These are phyloP conservation scores for Anguilla rostrata DNA, from an alignment of 2,113 vertebrate species.

Conservation along the genomic window DNA sequence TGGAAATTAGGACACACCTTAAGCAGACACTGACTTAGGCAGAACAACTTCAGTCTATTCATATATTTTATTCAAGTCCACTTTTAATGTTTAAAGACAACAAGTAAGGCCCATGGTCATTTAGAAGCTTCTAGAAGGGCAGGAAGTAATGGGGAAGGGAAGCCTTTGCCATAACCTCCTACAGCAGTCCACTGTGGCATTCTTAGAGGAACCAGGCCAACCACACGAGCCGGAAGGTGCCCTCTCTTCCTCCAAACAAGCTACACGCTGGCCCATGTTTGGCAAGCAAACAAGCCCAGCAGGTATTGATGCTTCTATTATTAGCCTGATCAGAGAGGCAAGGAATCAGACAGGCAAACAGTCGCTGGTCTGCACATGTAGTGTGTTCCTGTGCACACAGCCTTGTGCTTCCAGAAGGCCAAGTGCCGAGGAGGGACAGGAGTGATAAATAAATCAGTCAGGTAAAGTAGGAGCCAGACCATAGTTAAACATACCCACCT, in stretches of 20 bases:
- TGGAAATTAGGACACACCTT: neutral
- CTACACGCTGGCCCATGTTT: slow-evolving; percentile 35
- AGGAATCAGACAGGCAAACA: slow-evolving; percentile 24
- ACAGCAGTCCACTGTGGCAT: neutral
- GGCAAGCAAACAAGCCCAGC: slow-evolving; percentile 46
- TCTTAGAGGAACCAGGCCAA: neutral
- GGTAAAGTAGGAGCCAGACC: no score
- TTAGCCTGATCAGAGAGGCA: slow-evolving; percentile 55
- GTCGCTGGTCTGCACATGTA: neutral
- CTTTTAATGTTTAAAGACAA: neutral
- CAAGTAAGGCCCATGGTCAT: neutral
- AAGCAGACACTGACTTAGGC: neutral
- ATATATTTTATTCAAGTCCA: neutral
- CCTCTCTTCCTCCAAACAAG: slow-evolving; percentile 15
- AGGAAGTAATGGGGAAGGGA: neutral
- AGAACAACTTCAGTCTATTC: neutral
- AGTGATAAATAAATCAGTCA: no score
- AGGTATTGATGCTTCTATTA: slow-evolving; percentile 68
- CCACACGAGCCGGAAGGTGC: slow-evolving; percentile 48
- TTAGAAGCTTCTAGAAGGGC: neutral
- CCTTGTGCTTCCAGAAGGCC: no score
- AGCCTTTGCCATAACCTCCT: neutral
- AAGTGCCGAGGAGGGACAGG: no score
- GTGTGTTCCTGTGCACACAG: neutral
- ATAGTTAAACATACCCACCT: neutral